A percentile compares a stretch with the other conserved stretches of the same genome.
phyloP scores from a whole-genome alignment of 2,888 invertebrate genomes.

The Pediacus dermestoides region DNA sequence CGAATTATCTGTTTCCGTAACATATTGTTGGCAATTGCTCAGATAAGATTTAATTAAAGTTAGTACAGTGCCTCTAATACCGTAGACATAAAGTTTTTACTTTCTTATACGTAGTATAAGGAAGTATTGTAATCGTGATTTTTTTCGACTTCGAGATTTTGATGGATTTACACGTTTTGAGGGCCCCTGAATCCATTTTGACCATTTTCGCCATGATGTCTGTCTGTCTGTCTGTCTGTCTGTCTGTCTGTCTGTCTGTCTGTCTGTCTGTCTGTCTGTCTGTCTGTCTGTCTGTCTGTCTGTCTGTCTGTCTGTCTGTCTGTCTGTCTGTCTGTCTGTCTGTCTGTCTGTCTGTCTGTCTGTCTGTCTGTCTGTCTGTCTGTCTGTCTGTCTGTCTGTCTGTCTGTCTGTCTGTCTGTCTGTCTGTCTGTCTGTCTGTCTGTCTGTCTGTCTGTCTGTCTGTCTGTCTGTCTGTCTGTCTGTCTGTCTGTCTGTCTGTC shows the following conservation, averaged over 20 bases:
- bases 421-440: conserved; percentile 3
- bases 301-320: conserved; percentile 3
- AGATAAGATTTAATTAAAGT: too few relatives aligned
- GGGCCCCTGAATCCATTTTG: too few relatives aligned
- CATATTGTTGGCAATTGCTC: too few relatives aligned
- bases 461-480: conserved; percentile 3
- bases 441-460: conserved; percentile 3
- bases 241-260: conserved; percentile 3
- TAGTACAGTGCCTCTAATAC: too few relatives aligned
- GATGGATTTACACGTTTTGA: too few relatives aligned
- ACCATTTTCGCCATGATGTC: too few relatives aligned
- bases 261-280: conserved; percentile 3
- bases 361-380: conserved; percentile 3
- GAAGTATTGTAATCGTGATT: too few relatives aligned
- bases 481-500: conserved; percentile 3
- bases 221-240: too few relatives aligned
- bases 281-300: conserved; percentile 3
- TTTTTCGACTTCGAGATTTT: too few relatives aligned
- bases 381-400: conserved; percentile 3
- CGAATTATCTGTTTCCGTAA: too few relatives aligned
- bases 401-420: conserved; percentile 3
- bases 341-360: conserved; percentile 3
- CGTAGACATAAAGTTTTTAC: too few relatives aligned
- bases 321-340: conserved; percentile 3
- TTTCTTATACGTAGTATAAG: too few relatives aligned